Evolutionary conservation across 2,888 invertebrate species (phyloP), one percentile per base, ranked within the genome.

Genomic region (Platypus cylindrus): DNA sequence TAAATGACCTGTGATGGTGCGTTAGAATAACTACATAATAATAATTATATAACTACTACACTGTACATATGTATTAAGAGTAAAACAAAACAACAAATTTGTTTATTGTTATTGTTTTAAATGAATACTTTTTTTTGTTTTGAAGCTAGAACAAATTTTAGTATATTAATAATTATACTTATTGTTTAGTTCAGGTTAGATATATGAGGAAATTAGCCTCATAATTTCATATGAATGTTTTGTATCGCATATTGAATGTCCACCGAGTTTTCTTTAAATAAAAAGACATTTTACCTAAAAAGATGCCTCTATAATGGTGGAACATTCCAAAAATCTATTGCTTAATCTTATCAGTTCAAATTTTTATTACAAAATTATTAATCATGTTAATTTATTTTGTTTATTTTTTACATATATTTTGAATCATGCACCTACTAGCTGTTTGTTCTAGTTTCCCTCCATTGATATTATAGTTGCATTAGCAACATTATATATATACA

Each of bases 381-480:
- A n/a, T n/a, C n/a, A n/a, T n/a, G n/a, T n/a, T n/a, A n/a, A n/a
- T n/a, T n/a, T n/a, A n/a, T n/a, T n/a, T n/a, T n/a, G n/a, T n/a
- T n/a, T n/a, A n/a, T n/a, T n/a, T n/a, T n/a, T n/a, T n/a, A n/a
- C n/a, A n/a, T n/a, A n/a, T n/a, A n/a, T n/a, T n/a, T n/a, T n/a
- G n/a, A n/a, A n/a, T n/a, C n/a, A n/a, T n/a, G n/a, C n/a, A n/a
- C n/a, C n/a, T n/a, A n/a, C n/a, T n/a, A n/a, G n/a, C n/a, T n/a
- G 55, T 53, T 55, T 52, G 56, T 54, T 53, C 57, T 56, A 58
- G 58, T 58, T 54, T 56, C 53, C 52, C n/a, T n/a, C n/a, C n/a
- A n/a, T n/a, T n/a, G n/a, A 49, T 50, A 53, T 48, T 46, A 30
- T 35, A 37, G 42, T 37, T 47, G 48, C 46, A 44, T 47, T 47